phyloP scores from a whole-genome alignment of 1,140 invertebrate species.

The Brachionus asplanchnoidis region DNA sequence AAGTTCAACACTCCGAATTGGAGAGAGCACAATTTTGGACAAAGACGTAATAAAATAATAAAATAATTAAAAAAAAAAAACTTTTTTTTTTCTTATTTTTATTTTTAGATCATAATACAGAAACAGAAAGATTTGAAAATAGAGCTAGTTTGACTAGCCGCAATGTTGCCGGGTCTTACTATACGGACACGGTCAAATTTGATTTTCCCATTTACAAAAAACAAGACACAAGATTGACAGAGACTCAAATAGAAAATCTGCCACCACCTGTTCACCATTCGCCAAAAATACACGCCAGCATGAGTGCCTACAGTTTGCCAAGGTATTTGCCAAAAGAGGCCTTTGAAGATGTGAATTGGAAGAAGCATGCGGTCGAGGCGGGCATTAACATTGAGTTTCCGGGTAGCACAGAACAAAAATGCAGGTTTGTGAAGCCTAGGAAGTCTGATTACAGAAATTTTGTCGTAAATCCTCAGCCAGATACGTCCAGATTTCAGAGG shows the following conservation, averaged over 20 bases:
- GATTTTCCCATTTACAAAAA: slow-evolving; percentile 16
- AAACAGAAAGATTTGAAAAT: slow-evolving; percentile 2
- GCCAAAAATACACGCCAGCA: not conserved
- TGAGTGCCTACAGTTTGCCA: not conserved
- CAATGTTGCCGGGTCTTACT: not conserved
- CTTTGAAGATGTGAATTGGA: not conserved
- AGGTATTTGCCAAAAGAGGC: not conserved
- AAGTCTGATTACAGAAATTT: slow-evolving; percentile 19
- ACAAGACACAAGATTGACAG: not conserved
- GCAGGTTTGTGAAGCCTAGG: not conserved
- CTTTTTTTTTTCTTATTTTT: not conserved
- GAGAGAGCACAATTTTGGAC: slow-evolving; percentile 26
- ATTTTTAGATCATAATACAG: slow-evolving; percentile 6
- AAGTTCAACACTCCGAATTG: slow-evolving; percentile 31
- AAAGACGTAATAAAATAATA: not conserved
- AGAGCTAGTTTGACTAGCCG: slow-evolving; percentile 1
- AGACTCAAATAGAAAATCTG: slow-evolving; percentile 3
- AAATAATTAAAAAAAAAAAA: not conserved
- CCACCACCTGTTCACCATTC: not conserved
- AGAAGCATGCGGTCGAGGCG: slow-evolving; percentile 5
- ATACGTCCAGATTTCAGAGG: not conserved
- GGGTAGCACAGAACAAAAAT: not conserved
- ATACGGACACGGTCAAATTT: slow-evolving; percentile 24
- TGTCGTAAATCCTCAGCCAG: slow-evolving; percentile 20
- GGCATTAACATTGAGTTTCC: not conserved